Base-by-base conservation (phyloP, 2,797 vertebrate species). In the Echiichthys vipera region DNA sequence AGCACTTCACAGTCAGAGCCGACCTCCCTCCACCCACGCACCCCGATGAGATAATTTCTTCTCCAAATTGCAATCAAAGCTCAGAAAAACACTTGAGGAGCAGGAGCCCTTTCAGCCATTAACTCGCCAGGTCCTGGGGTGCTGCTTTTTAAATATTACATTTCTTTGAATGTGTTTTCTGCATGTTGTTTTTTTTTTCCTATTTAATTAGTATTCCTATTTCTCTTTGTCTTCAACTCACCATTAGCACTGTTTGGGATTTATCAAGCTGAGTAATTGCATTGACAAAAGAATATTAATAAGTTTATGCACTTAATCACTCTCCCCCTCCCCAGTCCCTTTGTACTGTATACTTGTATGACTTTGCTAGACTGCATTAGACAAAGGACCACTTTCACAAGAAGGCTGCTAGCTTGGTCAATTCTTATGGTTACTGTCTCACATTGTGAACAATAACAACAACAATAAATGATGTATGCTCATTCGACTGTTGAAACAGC, bases 41-140 rank as follows among this genome's bases (percentile, higher is more conserved):
- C 92, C 91, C 92, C 79, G 85, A 91, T 89, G 93, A 93, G 94
- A 95, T 95, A 94, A 95, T 95, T 94, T 90, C 85, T 87, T 84
- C 88, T 90, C 85, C 89, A 93, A 95, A 94, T 94, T 94, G 92
- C 94, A 95, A 95, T 94, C 94, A 95, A 93, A 94, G 92, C 91
- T 91, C 80, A 84, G 89, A 91, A 88, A 92, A 93, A 92, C 94
- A 94, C 93, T 94, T 83, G 85, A 93, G 79, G 84, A 92, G 91
- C 88, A 84, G 86, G 77, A 89, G 84, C 83, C 86, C 80, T 87
- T 92, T 91, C 84, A 89, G 74, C 88, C 89, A 92, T 94, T 94
- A 93, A 94, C 93, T 93, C 88, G 84, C 88, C 91, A 81, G 75
- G 91, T 93, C 90, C 93, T 86, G 90, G 81, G 85, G 90, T 49